Conservation (phyloP, 2,113 vertebrate genomes). For the Pyxicephalus adspersus region DNA sequence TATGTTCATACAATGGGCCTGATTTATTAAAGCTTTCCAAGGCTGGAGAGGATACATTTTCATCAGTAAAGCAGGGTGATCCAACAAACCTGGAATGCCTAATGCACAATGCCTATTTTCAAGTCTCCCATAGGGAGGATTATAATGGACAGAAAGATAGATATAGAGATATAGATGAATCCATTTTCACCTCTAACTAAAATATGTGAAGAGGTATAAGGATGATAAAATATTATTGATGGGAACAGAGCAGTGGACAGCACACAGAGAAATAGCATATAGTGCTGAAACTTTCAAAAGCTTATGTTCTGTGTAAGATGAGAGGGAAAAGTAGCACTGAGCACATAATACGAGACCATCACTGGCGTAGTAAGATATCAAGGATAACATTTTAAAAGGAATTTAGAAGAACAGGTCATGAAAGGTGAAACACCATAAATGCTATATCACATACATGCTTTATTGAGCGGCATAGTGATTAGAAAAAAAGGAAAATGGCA, state of each 20-base stretch:
- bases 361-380: constrained; percentile 17
- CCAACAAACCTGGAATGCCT: not conserved
- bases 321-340: constrained; percentile 1
- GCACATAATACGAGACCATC: constrained; percentile 8
- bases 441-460: constrained; percentile 9
- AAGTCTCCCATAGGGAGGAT: not conserved
- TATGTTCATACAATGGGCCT: too few species aligned
- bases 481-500: not conserved
- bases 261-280: constrained; percentile 11
- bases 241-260: constrained; percentile 4
- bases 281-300: constrained; percentile 25
- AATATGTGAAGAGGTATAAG: too few species aligned
- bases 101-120: not conserved
- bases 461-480: constrained; percentile 1
- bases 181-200: too few species aligned
- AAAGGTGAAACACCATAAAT: constrained; percentile 19
- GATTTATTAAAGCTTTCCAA: too few species aligned
- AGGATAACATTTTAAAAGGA: constrained; percentile 22
- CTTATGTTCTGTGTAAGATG: not conserved
- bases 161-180: too few species aligned
- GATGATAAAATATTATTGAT: too few species aligned
- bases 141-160: not conserved
- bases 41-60: too few species aligned
- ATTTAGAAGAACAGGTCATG: constrained; percentile 16
- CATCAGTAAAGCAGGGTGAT: not conserved